Base-by-base conservation (phyloP, 2,797 vertebrate genomes). In the Setipinna tenuifilis region DNA sequence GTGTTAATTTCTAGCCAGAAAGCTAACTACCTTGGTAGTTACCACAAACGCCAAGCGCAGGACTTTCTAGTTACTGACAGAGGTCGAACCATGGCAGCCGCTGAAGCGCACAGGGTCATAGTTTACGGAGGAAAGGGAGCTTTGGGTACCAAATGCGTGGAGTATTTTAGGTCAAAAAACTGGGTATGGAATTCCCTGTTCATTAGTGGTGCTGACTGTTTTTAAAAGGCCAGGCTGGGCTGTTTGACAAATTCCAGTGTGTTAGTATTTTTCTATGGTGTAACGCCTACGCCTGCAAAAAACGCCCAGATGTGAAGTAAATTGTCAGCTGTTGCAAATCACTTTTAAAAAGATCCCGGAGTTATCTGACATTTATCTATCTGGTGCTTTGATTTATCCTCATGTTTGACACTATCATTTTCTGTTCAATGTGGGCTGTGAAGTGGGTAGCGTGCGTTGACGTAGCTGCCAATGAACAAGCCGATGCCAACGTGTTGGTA, bases 361-460 rank as follows among this genome's bases (percentile, higher is more conserved):
- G 16, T 68, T 14, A 16, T 84, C 14, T 35, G 16, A 31, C 16
- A 78, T 0, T 28, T 10, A 0, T 0, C 0, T 50, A 80, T n/a
- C 35, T 80, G 25, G 3, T 75, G 35, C 16, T 81, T 16, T 48
- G 19, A 25, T 46, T 31, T 41, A 9, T 16, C 28, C 6, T 19
- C 19, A 17, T 23, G 10, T 81, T 16, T 81, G 54, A 23, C 54
- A 31, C 31, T 84, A 19, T 59, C 25, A 10, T 25, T 2, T 50
- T 21, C 41, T 41, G 50, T 68, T 86, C 41, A 14, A 4, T 59
- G 21, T 17, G 75, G 44, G 57, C 12, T 85, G 84, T 0, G 0
- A 90, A 97, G 96, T 97, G 96, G 96, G 96, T 97, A 17, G 95
- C 95, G 87, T 95, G 95, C 88, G 95, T 97, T 80, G 96, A 97